These are phyloP conservation scores for Nyctibius grandis DNA, from an alignment of 2,797 vertebrate genomes.

Conservation along the genomic window DNA sequence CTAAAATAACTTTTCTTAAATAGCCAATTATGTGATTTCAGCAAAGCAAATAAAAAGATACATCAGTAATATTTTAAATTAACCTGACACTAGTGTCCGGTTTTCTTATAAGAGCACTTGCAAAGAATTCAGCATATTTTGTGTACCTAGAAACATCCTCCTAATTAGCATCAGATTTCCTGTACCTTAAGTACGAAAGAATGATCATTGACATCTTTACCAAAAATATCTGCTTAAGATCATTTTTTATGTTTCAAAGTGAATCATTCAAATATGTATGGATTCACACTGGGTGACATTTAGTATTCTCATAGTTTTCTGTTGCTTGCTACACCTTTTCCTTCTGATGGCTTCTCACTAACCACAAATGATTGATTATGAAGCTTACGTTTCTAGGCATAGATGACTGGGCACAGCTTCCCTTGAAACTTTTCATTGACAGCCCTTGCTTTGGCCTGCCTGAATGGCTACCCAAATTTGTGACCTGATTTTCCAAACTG, in stretches of 20 bases:
- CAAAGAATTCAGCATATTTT: slow-evolving; percentile 16
- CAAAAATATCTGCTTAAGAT: neutral
- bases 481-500: neutral
- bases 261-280: neutral
- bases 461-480: neutral
- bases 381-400: neutral
- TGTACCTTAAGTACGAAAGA: neutral
- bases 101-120: slow-evolving; percentile 63
- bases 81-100: slow-evolving; percentile 44
- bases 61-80: slow-evolving; percentile 50
- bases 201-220: neutral
- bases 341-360: neutral
- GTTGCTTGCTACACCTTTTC: neutral
- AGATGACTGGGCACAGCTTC: neutral
- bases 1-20: slow-evolving; percentile 62
- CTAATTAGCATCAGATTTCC: slow-evolving; percentile 41
- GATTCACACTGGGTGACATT: neutral
- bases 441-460: neutral
- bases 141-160: slow-evolving; percentile 39
- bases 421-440: neutral
- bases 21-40: slow-evolving; percentile 54
- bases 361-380: neutral
- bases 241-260: neutral
- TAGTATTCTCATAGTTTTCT: neutral
- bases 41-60: slow-evolving; percentile 61